These are phyloP conservation scores for Anguilla marmorata DNA, from an alignment of 2,797 vertebrate species.

Conservation along the genomic window DNA sequence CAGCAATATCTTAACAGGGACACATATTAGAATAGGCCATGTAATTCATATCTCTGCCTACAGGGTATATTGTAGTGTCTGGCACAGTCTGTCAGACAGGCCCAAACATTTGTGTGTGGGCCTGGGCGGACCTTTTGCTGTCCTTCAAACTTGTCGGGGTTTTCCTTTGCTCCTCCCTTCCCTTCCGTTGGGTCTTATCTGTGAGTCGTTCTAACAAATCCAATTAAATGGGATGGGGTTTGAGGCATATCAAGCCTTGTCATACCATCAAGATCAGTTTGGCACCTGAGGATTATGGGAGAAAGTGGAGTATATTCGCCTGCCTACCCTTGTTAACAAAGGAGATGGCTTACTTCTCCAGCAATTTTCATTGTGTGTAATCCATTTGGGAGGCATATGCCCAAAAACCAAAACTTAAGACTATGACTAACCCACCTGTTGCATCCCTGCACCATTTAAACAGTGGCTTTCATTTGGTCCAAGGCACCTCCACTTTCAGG, in stretches of 20 bases:
- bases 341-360: conserved; percentile 30
- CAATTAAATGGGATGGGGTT: conserved; percentile 31
- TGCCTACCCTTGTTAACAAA: conserved; percentile 53
- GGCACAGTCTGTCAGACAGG: conserved; percentile 59
- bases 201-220: conserved; percentile 28
- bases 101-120: conserved; percentile 64
- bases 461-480: conserved; percentile 5
- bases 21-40: not conserved
- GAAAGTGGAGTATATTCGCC: conserved; percentile 55
- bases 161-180: conserved; percentile 59
- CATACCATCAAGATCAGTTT: not conserved
- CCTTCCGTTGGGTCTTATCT: conserved; percentile 42
- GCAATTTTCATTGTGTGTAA: conserved; percentile 9
- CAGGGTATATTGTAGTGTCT: not conserved
- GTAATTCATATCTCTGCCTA: not conserved
- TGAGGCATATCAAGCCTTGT: not conserved
- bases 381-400: conserved; percentile 14
- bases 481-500: not conserved
- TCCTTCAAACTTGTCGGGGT: conserved; percentile 68
- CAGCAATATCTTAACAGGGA: conserved; percentile 34
- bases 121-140: conserved; percentile 60
- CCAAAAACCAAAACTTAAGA: not conserved
- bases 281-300: conserved; percentile 42
- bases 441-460: conserved; percentile 27
- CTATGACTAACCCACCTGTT: conserved; percentile 14